A percentile compares a stretch with the other conserved stretches of the same genome.
Conservation (phyloP, 2,888 invertebrate genomes). For the Nephrotoma appendiculata region DNA sequence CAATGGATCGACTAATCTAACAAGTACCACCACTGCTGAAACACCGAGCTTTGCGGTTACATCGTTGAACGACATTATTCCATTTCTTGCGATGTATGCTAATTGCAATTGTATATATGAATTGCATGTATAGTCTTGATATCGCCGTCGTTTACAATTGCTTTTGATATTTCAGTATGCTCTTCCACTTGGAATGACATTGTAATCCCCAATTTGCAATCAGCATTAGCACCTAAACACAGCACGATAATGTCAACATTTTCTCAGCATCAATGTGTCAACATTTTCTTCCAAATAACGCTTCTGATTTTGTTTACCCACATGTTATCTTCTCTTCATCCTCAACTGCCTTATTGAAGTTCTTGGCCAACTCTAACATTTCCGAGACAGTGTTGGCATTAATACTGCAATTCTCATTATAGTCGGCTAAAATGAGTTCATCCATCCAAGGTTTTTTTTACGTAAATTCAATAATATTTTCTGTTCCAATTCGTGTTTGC, state of each 20-base stretch:
- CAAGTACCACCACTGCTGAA: too few species aligned
- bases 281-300: slow-evolving; percentile 98
- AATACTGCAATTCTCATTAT: slow-evolving; percentile 79
- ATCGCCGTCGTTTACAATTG: too few species aligned
- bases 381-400: slow-evolving; percentile 91
- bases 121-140: too few species aligned
- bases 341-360: slow-evolving; percentile 94
- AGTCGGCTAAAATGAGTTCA: slow-evolving; percentile 79
- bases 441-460: slow-evolving; percentile 99
- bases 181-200: too few species aligned
- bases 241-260: slow-evolving; percentile 97
- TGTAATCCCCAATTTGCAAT: too few species aligned
- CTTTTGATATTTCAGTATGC: too few species aligned
- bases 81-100: too few species aligned
- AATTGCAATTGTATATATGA: too few species aligned
- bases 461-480: slow-evolving; percentile 98
- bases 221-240: slow-evolving; percentile 90
- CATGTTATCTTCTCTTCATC: slow-evolving; percentile 99
- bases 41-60: too few species aligned
- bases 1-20: too few species aligned
- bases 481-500: slow-evolving; percentile 97
- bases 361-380: slow-evolving; percentile 94
- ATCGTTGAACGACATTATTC: too few species aligned
- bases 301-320: slow-evolving; percentile 98
- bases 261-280: slow-evolving; percentile 88